phyloP scores from a whole-genome alignment of 2,113 vertebrate species.

The Penelope pileata region DNA sequence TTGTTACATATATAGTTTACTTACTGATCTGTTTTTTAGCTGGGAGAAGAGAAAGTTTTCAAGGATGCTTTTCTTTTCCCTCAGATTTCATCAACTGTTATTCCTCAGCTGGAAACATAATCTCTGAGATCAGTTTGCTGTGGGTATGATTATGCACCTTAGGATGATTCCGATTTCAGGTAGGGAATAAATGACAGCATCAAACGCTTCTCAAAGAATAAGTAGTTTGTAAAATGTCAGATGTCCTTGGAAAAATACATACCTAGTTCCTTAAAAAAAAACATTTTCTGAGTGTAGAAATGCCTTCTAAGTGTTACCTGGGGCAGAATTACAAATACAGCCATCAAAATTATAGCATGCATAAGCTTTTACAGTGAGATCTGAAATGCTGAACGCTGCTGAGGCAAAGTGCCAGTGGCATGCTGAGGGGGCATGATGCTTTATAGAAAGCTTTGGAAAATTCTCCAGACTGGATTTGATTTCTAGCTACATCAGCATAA shows the following conservation, averaged over 20 bases:
- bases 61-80: neutral
- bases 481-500: neutral
- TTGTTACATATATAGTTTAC: neutral
- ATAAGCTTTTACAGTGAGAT: neutral
- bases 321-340: neutral
- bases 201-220: neutral
- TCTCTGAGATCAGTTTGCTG: neutral
- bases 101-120: neutral
- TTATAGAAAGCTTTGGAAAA: neutral
- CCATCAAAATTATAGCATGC: neutral
- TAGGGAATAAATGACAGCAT: neutral
- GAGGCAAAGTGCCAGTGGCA: neutral
- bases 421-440: neutral
- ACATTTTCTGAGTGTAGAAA: neutral
- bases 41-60: neutral
- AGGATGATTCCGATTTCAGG: neutral
- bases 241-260: constrained; percentile 3
- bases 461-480: neutral
- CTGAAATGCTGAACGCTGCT: neutral
- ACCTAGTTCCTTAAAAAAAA: neutral
- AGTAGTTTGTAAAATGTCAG: neutral
- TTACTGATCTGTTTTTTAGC: neutral
- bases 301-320: neutral
- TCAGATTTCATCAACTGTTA: neutral
- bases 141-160: neutral